These are phyloP conservation scores for Drosophila cognata DNA, from an alignment of 2,888 invertebrate genomes.

Conservation along the genomic window DNA sequence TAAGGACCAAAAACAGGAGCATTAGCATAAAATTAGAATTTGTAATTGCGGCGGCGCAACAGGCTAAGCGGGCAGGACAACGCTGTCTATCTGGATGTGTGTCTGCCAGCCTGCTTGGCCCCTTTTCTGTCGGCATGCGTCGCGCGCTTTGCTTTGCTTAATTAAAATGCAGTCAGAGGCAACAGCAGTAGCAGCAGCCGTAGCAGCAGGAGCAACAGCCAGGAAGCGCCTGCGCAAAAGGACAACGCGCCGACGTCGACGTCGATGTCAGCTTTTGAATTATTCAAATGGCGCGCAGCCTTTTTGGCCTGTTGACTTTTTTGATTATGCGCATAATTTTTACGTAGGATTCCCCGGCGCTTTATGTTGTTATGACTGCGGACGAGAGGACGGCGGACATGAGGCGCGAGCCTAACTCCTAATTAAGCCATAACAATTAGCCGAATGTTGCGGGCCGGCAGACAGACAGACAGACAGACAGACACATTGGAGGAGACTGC, in stretches of 20 bases:
- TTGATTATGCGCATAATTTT: conserved; percentile 84
- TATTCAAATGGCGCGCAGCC: conserved; percentile 78
- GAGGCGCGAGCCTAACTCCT: conserved; percentile 54
- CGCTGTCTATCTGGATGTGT: conserved; percentile 29
- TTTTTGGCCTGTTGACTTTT: conserved; percentile 77
- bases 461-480: not conserved
- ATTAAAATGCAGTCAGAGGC: conserved; percentile 78
- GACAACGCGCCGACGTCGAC: conserved; percentile 58
- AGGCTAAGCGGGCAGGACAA: conserved; percentile 57
- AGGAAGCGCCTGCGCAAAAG: conserved; percentile 76
- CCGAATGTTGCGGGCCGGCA: conserved; percentile 30
- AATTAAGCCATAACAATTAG: conserved; percentile 79
- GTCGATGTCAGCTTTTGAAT: conserved; percentile 73
- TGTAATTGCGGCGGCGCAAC: conserved; percentile 83
- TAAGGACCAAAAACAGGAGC: conserved; percentile 64
- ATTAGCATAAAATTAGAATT: conserved; percentile 84
- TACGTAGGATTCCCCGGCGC: conserved; percentile 35
- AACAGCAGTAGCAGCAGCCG: not conserved
- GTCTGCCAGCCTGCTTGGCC: conserved; percentile 40
- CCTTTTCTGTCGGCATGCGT: conserved; percentile 72
- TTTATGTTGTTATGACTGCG: conserved; percentile 54
- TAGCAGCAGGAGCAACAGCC: not conserved
- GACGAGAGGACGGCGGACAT: not conserved
- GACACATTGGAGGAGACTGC: not conserved
- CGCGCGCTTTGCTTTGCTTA: conserved; percentile 61